Evolutionary conservation across 2,797 vertebrate genomes (phyloP).

Genomic region (Phyllotis vaccarum): DNA sequence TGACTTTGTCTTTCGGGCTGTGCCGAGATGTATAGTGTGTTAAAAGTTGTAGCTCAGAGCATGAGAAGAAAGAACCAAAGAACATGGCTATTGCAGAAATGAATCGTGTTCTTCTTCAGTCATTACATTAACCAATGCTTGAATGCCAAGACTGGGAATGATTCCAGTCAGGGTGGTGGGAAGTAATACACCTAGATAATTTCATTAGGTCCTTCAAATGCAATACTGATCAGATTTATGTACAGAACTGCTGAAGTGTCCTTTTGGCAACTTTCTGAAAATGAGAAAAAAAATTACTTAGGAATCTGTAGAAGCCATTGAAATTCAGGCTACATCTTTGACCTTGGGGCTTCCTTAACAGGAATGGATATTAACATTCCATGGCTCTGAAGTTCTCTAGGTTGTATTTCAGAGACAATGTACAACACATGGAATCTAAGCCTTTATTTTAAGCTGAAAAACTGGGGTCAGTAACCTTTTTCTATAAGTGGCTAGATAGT

Average conservation of each 20-base stretch:
- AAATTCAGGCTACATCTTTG: constrained; percentile 68
- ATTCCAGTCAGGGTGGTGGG: neutral
- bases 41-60: constrained; percentile 58
- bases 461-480: neutral
- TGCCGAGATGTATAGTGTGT: constrained; percentile 50
- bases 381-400: neutral
- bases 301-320: constrained; percentile 64
- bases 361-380: neutral
- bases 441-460: constrained; percentile 22
- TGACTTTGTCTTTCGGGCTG: constrained; percentile 70
- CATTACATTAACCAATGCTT: constrained; percentile 30
- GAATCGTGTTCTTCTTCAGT: constrained; percentile 71
- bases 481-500: neutral
- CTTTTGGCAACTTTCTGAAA: constrained; percentile 67
- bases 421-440: neutral
- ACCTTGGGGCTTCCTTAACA: neutral
- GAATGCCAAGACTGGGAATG: neutral
- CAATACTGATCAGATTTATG: constrained; percentile 76
- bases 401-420: neutral
- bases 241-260: constrained; percentile 52
- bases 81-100: constrained; percentile 61
- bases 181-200: constrained; percentile 78
- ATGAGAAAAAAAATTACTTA: constrained; percentile 73
- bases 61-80: neutral
- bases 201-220: constrained; percentile 79